A percentile compares a stretch with the other conserved stretches of the same genome.
Conservation (phyloP, 2,113 vertebrate species). For the Nymphicus hollandicus region DNA sequence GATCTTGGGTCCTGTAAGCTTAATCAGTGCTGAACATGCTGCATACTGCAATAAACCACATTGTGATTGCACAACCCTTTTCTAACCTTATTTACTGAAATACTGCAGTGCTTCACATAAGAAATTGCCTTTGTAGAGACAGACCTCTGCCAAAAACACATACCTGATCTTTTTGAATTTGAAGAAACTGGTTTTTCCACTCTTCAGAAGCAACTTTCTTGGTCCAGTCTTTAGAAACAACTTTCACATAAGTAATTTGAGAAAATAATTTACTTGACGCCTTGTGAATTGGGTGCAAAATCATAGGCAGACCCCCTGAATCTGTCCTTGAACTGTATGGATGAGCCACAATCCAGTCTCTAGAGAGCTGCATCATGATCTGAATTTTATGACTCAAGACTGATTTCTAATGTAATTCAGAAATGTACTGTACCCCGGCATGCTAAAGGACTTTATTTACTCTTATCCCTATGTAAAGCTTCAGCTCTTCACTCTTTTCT, state of each 20-base stretch:
- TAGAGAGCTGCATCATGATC: neutral
- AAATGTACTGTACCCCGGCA: neutral
- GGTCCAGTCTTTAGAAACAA: neutral
- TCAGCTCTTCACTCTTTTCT: slow-evolving; percentile 40
- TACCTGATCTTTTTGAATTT: neutral
- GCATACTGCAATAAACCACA: neutral
- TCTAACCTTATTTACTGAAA: neutral
- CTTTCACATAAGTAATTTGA: neutral
- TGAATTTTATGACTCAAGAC: slow-evolving; percentile 5
- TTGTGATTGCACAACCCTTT: neutral
- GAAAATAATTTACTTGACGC: neutral
- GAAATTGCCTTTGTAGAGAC: neutral
- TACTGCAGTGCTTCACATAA: neutral
- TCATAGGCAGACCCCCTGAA: neutral
- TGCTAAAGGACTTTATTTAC: slow-evolving; percentile 43
- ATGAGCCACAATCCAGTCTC: neutral
- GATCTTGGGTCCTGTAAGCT: neutral
- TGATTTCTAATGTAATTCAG: slow-evolving; percentile 29
- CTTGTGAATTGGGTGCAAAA: neutral
- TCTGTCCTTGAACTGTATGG: neutral
- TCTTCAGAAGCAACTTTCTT: neutral
- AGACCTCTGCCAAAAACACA: neutral
- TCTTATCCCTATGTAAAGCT: slow-evolving; percentile 42
- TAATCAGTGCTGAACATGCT: neutral
- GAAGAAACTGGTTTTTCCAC: neutral